Percentiles rank a stretch among this genome's conserved stretches.
Evolutionary conservation across 2,797 vertebrate species (phyloP).

Genomic region (Carapus acus): DNA sequence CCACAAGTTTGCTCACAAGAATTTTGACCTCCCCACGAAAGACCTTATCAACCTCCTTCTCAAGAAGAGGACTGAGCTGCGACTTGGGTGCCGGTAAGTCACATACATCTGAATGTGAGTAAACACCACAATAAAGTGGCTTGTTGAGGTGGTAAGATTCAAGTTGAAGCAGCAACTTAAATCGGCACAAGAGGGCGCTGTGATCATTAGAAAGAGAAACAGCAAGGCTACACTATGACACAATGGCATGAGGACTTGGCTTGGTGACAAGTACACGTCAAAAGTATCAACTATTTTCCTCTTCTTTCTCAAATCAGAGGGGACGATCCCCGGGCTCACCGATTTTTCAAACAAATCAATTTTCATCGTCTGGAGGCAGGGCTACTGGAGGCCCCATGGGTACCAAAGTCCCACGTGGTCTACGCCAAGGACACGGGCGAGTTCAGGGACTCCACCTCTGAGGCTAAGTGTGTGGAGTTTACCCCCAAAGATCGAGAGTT

Average conservation of each 20-base stretch:
- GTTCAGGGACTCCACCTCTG: slow-evolving; percentile 76
- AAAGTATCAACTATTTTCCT: neutral
- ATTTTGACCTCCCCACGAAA: slow-evolving; percentile 76
- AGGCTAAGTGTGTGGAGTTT: slow-evolving; percentile 72
- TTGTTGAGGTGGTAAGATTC: neutral
- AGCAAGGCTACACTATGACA: neutral
- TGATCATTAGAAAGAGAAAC: neutral
- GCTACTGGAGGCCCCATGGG: slow-evolving; percentile 77
- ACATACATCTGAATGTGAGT: neutral
- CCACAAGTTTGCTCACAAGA: slow-evolving; percentile 74
- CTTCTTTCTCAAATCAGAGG: slow-evolving; percentile 41
- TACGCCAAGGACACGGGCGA: slow-evolving; percentile 79
- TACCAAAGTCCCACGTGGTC: slow-evolving; percentile 81
- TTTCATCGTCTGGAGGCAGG: slow-evolving; percentile 81
- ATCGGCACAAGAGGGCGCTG: slow-evolving; percentile 8
- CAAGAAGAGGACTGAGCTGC: slow-evolving; percentile 74
- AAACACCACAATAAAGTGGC: no score
- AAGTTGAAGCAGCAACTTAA: neutral
- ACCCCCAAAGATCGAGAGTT: slow-evolving; percentile 78
- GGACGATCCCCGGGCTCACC: slow-evolving; percentile 79
- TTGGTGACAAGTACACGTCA: neutral
- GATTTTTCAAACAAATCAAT: slow-evolving; percentile 81
- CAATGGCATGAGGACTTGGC: neutral
- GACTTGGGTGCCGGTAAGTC: slow-evolving; percentile 83
- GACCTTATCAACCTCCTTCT: slow-evolving; percentile 80